These are phyloP conservation scores for Actinostola sp. DNA, from an alignment of 92 coral and sea anemone species.

Conservation along the genomic window DNA sequence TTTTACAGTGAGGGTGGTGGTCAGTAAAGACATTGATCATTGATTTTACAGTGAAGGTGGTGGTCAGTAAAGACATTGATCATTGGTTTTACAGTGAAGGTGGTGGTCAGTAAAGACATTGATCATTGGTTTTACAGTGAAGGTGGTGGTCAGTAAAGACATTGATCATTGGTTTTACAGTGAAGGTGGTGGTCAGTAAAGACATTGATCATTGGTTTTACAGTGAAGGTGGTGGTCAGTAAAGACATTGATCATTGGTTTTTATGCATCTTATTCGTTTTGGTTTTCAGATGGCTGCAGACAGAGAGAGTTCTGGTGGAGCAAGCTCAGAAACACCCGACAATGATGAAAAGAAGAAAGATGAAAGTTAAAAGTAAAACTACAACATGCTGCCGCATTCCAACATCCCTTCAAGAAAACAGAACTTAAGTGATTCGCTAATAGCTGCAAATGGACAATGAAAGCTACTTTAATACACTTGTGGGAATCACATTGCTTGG, in stretches of 20 bases:
- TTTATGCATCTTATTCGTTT: neutral
- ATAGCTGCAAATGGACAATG: too few relatives aligned
- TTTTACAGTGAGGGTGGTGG: too few relatives aligned
- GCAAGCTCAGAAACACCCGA: conserved; percentile 29
- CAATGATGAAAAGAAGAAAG: conserved; percentile 47
- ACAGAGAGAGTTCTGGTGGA: conserved; percentile 55
- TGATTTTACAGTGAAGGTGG: neutral
- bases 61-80: neutral
- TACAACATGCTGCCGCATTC: too few relatives aligned
- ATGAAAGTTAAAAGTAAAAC: conserved; percentile 53
- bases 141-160: neutral
- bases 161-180: neutral
- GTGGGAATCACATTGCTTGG: too few relatives aligned
- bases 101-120: too few relatives aligned
- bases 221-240: neutral
- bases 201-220: neutral
- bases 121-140: neutral
- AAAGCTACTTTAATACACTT: too few relatives aligned
- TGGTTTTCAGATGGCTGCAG: conserved; percentile 80
- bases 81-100: neutral
- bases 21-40: neutral
- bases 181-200: neutral
- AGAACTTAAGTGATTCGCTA: too few relatives aligned
- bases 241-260: neutral
- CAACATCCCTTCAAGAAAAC: too few relatives aligned